Base-by-base conservation (phyloP, 2,797 vertebrate species). In the Hypotaenidia okinawae region DNA sequence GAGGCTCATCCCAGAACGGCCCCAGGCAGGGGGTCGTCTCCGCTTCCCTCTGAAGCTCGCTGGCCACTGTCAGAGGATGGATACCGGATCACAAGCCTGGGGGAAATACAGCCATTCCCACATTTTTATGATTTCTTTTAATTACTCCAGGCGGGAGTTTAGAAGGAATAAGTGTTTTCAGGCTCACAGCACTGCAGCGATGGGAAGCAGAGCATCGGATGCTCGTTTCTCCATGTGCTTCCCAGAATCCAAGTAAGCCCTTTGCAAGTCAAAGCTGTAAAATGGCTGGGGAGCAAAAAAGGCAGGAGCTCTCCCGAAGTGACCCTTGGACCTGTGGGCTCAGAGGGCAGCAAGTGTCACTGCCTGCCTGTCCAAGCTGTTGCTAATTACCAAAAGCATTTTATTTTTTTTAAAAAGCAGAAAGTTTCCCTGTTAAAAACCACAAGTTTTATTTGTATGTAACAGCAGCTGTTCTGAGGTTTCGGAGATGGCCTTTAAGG, bases 401-500 rank as follows among this genome's bases (percentile, higher is more conserved):
- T 55, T 55, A 19, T 41, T 5, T 45, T 47, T 47, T 47, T 23
- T 21, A 33, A 41, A 16, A 8, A 2, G 9, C 47, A 83, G 90
- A 76, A 89, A 81, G 63, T 52, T 72, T 59, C 6, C 2, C 55
- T 1, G 0, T 86, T 55, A 77, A 91, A 95, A 69, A 28, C 43
- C 41, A 0, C 58, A 37, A 27, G 61, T 64, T 96, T 96, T 81
- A 72, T 95, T 96, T 91, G 86, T 30, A 19, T 68, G 85, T 61
- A 37, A 68, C 66, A 43, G 59, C 69, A 78, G 81, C 62, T 51
- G 3, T 41, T 68, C 66, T 93, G 80, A 4, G 39, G 66, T n/a
- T 84, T 83, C 63, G 62, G 90, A 96, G 95, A 70, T 73, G 89
- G 80, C 43, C 91, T 96, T 90, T 74, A 55, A 93, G 95, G 80